Percentiles rank a stretch among this genome's conserved stretches.
These are phyloP conservation scores for Drosophila arawakana DNA, from an alignment of 1,140 invertebrate species.

Conservation along the genomic window DNA sequence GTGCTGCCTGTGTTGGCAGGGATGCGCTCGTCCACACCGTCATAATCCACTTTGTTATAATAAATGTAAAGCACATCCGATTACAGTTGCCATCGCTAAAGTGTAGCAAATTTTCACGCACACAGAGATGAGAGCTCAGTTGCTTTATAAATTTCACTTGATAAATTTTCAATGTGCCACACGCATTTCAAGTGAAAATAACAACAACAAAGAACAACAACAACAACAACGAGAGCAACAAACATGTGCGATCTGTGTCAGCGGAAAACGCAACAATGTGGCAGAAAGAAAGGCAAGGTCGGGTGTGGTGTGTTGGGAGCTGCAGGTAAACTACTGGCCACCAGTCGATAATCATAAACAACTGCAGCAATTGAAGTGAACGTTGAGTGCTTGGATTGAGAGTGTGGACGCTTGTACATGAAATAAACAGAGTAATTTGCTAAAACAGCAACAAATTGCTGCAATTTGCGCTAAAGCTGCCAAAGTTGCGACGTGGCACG, in stretches of 20 bases:
- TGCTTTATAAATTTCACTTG: constrained; percentile 70
- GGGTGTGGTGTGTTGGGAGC: background rate
- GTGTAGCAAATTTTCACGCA: constrained; percentile 81
- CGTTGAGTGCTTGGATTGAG: constrained; percentile 17
- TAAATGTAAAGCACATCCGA: constrained; percentile 83
- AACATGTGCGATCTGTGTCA: constrained; percentile 52
- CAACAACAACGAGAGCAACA: constrained; percentile 36
- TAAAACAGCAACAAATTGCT: constrained; percentile 83
- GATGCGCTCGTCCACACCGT: constrained; percentile 65
- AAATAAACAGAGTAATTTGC: constrained; percentile 80
- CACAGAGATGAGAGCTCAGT: constrained; percentile 8
- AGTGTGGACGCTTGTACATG: constrained; percentile 40
- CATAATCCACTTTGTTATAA: constrained; percentile 83
- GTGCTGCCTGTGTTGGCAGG: constrained; percentile 43
- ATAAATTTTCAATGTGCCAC: constrained; percentile 77
- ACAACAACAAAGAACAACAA: constrained; percentile 35
- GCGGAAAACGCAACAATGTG: background rate
- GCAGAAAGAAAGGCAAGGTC: background rate
- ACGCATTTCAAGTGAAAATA: constrained; percentile 60
- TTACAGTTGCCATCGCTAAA: constrained; percentile 80
- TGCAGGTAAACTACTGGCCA: constrained; percentile 54
- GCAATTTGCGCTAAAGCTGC: constrained; percentile 78
- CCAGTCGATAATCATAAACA: constrained; percentile 75
- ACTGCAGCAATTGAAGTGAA: constrained; percentile 39
- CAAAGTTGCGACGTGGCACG: constrained; percentile 60